Conservation (phyloP, 2,797 vertebrate species). For the Tenualosa ilisha region DNA sequence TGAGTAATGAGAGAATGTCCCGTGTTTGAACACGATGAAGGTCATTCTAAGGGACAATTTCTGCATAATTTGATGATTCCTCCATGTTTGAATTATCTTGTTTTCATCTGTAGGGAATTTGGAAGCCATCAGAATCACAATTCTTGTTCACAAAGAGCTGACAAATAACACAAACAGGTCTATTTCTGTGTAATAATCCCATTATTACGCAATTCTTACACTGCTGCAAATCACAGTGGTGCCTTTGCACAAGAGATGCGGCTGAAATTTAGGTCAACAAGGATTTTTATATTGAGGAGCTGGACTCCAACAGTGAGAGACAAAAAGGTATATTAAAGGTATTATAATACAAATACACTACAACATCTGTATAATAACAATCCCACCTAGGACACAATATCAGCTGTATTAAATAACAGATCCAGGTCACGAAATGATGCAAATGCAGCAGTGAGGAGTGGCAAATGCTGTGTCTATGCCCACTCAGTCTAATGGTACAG, state of each 20-base stretch:
- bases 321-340: not conserved
- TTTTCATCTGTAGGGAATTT: not conserved
- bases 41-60: not conserved
- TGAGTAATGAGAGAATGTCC: not conserved
- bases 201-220: not conserved
- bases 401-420: not conserved
- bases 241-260: not conserved
- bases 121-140: not conserved
- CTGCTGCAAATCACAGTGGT: not conserved
- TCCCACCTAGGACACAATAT: not conserved
- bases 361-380: not conserved
- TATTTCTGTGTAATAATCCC: slow-evolving; percentile 16
- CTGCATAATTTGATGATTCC: not conserved
- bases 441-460: not conserved
- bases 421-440: not conserved
- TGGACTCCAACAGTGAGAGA: not conserved
- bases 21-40: not conserved
- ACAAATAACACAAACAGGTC: not conserved
- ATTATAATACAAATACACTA: not conserved
- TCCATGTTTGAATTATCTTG: not conserved
- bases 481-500: not conserved
- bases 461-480: not conserved
- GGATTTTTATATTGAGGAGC: not conserved
- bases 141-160: not conserved
- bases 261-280: slow-evolving; percentile 12